phyloP scores from a whole-genome alignment of 2,888 invertebrate species.

The Hyposoter dolosus region DNA sequence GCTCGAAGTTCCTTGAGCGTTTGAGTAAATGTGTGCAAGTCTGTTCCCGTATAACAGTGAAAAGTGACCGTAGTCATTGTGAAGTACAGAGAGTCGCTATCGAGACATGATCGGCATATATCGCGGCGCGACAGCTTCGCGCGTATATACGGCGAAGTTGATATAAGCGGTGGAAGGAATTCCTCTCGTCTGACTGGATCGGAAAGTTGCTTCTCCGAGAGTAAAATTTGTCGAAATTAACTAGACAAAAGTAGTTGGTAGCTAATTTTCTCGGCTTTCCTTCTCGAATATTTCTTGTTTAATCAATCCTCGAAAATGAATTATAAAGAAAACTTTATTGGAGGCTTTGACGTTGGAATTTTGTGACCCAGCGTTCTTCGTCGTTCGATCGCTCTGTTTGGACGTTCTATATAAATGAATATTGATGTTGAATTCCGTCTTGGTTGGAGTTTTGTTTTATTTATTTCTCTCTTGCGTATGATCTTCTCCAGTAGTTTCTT shows the following conservation, averaged over 20 bases:
- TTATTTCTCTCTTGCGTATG: background rate
- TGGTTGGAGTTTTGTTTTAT: constrained; percentile 2
- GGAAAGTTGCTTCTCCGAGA: too few relatives aligned
- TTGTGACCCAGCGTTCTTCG: background rate
- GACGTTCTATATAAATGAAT: background rate
- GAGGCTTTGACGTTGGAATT: background rate
- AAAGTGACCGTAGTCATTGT: constrained; percentile 15
- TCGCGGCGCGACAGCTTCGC: background rate
- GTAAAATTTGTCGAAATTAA: too few relatives aligned
- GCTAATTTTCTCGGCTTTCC: too few relatives aligned
- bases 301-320: background rate
- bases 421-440: background rate
- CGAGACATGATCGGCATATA: constrained; percentile 50
- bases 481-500: background rate
- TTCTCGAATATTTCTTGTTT: too few relatives aligned
- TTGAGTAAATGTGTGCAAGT: background rate
- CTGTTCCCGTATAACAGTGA: constrained; percentile 6
- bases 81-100: background rate
- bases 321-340: background rate
- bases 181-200: background rate
- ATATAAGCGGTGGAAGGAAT: background rate
- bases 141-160: background rate
- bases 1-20: background rate
- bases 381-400: background rate
- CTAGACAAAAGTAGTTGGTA: too few relatives aligned